These are phyloP conservation scores for Pachyrhynchus sulphureomaculatus DNA, from an alignment of 1,140 invertebrate species.

Conservation along the genomic window DNA sequence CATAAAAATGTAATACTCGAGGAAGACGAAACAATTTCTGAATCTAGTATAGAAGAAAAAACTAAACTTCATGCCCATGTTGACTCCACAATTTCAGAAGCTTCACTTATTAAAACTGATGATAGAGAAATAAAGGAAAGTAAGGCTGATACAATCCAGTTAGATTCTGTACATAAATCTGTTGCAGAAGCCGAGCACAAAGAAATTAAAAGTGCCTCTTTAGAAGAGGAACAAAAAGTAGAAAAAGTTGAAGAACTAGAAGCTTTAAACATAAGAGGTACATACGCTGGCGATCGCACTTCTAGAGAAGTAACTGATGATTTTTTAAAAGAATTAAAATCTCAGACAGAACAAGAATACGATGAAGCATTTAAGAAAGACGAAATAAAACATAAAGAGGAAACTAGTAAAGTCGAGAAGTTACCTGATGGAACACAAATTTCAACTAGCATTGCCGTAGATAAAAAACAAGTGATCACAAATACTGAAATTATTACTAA, in stretches of 20 bases:
- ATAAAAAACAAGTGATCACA: constrained; percentile 24
- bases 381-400: neutral
- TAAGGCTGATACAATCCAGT: constrained; percentile 10
- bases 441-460: constrained; percentile 16
- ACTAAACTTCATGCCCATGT: constrained; percentile 40
- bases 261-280: constrained; percentile 3
- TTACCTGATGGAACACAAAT: constrained; percentile 16
- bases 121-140: constrained; percentile 25
- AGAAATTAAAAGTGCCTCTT: constrained; percentile 7
- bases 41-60: constrained; percentile 39
- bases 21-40: constrained; percentile 43
- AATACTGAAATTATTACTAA: constrained; percentile 16
- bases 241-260: constrained; percentile 3
- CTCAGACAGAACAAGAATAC: constrained; percentile 6
- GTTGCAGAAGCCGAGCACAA: constrained; percentile 9
- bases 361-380: constrained; percentile 18
- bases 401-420: constrained; percentile 21
- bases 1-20: constrained; percentile 39
- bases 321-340: constrained; percentile 24
- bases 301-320: constrained; percentile 21
- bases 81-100: constrained; percentile 26
- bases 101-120: constrained; percentile 26
- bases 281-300: constrained; percentile 7
- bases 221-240: constrained; percentile 1
- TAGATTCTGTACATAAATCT: neutral